These are phyloP conservation scores for Leptinotarsa lineolata DNA, from an alignment of 1,140 invertebrate genomes.

Conservation along the genomic window DNA sequence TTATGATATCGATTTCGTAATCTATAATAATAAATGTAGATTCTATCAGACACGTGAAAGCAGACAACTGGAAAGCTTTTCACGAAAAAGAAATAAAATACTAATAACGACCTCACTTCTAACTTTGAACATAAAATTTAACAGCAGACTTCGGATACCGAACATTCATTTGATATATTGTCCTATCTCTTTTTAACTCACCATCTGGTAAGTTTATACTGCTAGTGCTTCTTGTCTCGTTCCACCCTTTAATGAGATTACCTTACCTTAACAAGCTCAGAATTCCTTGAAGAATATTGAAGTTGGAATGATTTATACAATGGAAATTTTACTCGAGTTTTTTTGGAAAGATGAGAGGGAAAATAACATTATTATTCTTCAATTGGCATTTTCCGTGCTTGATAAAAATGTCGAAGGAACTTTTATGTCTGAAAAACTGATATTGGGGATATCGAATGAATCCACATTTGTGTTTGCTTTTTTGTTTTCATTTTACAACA, in stretches of 20 bases:
- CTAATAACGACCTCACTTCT: conserved; percentile 36
- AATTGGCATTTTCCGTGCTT: too few species aligned
- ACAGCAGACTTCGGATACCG: conserved; percentile 37
- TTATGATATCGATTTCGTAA: too few species aligned
- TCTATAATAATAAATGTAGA: not conserved
- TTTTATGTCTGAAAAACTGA: too few species aligned
- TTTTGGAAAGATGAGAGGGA: too few species aligned
- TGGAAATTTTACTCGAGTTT: not conserved
- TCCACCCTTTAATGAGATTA: not conserved
- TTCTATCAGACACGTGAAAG: not conserved
- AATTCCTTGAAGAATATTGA: not conserved
- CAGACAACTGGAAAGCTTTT: not conserved
- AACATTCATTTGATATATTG: conserved; percentile 37
- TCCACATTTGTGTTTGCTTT: too few species aligned
- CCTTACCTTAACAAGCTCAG: conserved; percentile 2
- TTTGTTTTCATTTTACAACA: too few species aligned
- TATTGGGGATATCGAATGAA: too few species aligned
- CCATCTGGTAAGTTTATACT: conserved; percentile 30
- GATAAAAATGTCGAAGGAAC: too few species aligned
- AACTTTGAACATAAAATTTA: conserved; percentile 40
- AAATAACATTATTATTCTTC: too few species aligned
- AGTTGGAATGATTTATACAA: conserved; percentile 2
- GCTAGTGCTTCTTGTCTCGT: not conserved
- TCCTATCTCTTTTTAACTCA: conserved; percentile 25
- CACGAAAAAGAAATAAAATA: conserved; percentile 31